Conservation (phyloP, 2,113 vertebrate species). For the Plotosus lineatus region DNA sequence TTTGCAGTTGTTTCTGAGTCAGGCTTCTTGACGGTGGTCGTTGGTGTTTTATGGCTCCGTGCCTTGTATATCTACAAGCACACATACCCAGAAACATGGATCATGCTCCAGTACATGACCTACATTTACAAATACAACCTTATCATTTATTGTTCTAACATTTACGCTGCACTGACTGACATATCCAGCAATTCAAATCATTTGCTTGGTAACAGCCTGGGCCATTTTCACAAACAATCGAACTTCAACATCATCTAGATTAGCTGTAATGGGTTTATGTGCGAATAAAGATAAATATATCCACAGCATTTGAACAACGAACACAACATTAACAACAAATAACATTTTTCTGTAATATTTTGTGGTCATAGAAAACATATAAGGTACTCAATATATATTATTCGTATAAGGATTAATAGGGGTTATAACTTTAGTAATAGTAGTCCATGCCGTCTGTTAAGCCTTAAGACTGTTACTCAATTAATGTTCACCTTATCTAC, state of each 20-base stretch:
- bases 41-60: constrained; percentile 7
- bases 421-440: no score
- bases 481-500: no score
- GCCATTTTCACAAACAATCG: constrained; percentile 47
- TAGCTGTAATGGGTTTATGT: background rate
- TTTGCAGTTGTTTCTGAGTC: constrained; percentile 46
- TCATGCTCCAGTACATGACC: constrained; percentile 51
- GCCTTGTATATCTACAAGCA: constrained; percentile 62
- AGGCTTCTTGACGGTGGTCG: constrained; percentile 7
- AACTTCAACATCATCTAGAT: constrained; percentile 42
- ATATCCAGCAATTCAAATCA: constrained; percentile 46
- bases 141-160: constrained; percentile 34
- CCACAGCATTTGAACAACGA: background rate
- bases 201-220: constrained; percentile 35
- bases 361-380: background rate
- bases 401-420: no score
- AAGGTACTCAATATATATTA: no score
- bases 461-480: no score
- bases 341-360: background rate
- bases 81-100: constrained; percentile 52
- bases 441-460: no score
- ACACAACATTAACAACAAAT: background rate
- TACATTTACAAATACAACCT: constrained; percentile 36
- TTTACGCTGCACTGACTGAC: constrained; percentile 47
- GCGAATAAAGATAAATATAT: background rate